Percentiles rank a stretch among this genome's conserved stretches.
Evolutionary conservation across 2,113 vertebrate genomes (phyloP).

Genomic region (Paradisaea rubra): DNA sequence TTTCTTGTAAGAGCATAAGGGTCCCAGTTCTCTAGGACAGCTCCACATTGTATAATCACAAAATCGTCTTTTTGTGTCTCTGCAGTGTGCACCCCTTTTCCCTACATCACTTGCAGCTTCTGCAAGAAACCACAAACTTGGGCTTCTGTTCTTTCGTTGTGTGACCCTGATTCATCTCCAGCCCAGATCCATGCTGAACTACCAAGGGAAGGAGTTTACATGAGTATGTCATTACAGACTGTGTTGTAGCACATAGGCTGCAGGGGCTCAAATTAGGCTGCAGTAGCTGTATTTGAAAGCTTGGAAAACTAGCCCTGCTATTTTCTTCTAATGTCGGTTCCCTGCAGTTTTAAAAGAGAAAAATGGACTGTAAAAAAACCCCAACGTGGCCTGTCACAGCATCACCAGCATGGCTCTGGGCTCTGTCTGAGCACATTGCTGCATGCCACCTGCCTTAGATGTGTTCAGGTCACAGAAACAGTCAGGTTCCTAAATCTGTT

Average conservation of each 20-base stretch:
- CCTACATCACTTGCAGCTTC: neutral
- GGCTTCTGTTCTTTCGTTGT: neutral
- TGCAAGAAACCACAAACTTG: neutral
- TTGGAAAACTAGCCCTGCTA: neutral
- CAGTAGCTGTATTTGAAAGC: neutral
- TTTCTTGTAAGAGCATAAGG: neutral
- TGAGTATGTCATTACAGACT: neutral
- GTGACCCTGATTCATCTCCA: neutral
- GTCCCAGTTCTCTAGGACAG: neutral
- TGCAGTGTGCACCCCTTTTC: neutral
- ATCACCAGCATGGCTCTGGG: neutral
- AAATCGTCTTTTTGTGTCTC: neutral
- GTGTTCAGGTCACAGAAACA: neutral
- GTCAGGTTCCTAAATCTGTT: neutral
- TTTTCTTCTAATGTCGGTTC: neutral
- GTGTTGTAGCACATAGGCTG: neutral
- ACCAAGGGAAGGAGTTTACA: neutral
- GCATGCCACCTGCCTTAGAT: neutral
- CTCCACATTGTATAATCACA: neutral
- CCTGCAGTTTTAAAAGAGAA: neutral
- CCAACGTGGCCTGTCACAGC: fast-evolving
- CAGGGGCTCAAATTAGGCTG: neutral
- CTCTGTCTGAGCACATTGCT: neutral
- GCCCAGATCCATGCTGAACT: neutral
- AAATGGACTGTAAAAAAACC: neutral